phyloP scores from a whole-genome alignment of 2,888 invertebrate species.

The Oasisia sp. region DNA sequence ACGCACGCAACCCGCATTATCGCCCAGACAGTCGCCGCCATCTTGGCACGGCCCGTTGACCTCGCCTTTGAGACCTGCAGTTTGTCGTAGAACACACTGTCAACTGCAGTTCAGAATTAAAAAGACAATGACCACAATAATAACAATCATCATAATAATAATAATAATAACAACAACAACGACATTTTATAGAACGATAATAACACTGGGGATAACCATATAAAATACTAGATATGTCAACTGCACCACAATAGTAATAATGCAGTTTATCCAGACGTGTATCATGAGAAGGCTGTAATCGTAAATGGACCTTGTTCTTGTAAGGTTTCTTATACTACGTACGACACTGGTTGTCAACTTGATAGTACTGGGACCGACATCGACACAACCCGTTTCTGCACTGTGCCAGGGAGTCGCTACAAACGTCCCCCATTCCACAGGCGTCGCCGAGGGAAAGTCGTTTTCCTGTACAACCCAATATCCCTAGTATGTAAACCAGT shows the following conservation, averaged over 20 bases:
- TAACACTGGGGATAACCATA: no score
- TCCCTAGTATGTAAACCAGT: not conserved
- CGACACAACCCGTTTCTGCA: conserved; percentile 29
- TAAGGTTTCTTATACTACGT: not conserved
- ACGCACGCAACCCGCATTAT: conserved; percentile 32
- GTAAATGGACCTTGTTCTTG: no score
- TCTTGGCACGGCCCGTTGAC: conserved; percentile 31
- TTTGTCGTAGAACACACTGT: not conserved
- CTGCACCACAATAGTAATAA: not conserved
- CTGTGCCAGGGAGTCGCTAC: conserved; percentile 25
- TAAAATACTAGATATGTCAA: no score
- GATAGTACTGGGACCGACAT: conserved; percentile 27
- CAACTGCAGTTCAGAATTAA: not conserved
- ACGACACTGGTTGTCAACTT: conserved; percentile 28
- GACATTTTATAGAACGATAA: no score
- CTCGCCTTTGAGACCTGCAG: conserved; percentile 30
- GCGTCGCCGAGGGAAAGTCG: conserved; percentile 18
- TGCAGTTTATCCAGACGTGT: not conserved
- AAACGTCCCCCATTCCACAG: conserved; percentile 25
- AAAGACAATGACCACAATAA: not conserved
- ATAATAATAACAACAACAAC: no score
- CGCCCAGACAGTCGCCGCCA: conserved; percentile 33
- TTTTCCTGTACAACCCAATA: not conserved
- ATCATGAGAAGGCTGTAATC: not conserved
- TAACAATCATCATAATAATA: not conserved